phyloP scores from a whole-genome alignment of 2,113 vertebrate species.

The Lethenteron reissneri region DNA sequence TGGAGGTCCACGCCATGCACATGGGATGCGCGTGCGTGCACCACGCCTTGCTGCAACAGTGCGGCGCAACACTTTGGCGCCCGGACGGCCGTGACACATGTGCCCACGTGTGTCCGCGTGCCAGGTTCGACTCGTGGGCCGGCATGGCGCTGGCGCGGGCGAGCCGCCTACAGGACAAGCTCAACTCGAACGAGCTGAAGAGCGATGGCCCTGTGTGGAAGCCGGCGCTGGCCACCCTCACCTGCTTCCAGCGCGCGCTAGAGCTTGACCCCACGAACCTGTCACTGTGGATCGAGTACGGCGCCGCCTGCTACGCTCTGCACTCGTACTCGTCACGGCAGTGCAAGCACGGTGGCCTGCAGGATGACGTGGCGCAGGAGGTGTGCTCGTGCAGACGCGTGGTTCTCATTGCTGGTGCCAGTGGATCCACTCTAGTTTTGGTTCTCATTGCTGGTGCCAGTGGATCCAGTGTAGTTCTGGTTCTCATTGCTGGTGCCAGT shows the following conservation, averaged over 20 bases:
- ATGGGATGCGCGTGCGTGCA: no score
- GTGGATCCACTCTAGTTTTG: no score
- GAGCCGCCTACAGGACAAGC: slow-evolving; percentile 83
- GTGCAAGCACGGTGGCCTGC: slow-evolving; percentile 75
- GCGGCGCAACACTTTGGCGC: no score
- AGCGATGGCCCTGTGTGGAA: slow-evolving; percentile 91
- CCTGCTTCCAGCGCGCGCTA: slow-evolving; percentile 68
- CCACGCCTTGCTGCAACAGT: no score
- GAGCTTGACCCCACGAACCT: slow-evolving; percentile 78
- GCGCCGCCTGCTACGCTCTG: slow-evolving; percentile 61
- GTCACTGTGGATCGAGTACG: slow-evolving; percentile 86
- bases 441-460: no score
- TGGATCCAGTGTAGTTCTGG: no score
- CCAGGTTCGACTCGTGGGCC: slow-evolving; percentile 93
- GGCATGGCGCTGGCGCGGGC: slow-evolving; percentile 90
- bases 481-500: no score
- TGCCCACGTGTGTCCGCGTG: no score
- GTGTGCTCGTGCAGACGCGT: slow-evolving; percentile 20
- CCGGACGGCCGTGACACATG: no score
- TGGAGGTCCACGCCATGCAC: no score
- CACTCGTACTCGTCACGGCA: slow-evolving; percentile 81
- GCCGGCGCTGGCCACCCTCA: slow-evolving; percentile 58
- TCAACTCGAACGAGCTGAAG: slow-evolving; percentile 89
- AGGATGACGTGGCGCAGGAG: slow-evolving; percentile 57
- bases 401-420: no score